These are phyloP conservation scores for Eretmochelys imbricata DNA, from an alignment of 2,113 vertebrate genomes.

Conservation along the genomic window DNA sequence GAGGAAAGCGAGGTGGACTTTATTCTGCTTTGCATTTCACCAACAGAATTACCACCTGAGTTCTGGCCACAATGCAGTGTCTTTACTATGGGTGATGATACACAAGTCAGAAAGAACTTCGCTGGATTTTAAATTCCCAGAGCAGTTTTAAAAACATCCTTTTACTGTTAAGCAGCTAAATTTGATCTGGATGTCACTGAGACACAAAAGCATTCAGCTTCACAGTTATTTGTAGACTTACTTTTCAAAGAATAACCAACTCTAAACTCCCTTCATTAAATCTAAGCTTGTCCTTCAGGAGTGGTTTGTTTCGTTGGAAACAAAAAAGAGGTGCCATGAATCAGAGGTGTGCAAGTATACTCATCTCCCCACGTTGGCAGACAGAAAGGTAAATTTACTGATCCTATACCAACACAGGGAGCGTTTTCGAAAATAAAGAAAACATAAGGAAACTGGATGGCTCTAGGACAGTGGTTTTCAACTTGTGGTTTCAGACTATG, in stretches of 20 bases:
- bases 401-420: background rate
- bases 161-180: background rate
- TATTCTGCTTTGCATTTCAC: background rate
- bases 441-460: background rate
- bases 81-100: slow-evolving; percentile 19
- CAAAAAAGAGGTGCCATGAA: fast-evolving
- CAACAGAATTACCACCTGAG: background rate
- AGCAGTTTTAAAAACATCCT: background rate
- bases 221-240: slow-evolving; percentile 37
- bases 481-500: too few species aligned
- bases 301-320: background rate
- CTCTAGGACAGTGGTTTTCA: too few species aligned
- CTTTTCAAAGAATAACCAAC: slow-evolving; percentile 54
- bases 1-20: background rate
- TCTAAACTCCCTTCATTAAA: slow-evolving; percentile 37
- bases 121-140: slow-evolving; percentile 34
- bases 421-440: fast-evolving
- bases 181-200: slow-evolving; percentile 26
- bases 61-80: fast-evolving
- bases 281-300: background rate
- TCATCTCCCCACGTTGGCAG: background rate
- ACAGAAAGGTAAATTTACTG: fast-evolving
- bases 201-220: slow-evolving; percentile 40
- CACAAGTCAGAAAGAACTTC: background rate
- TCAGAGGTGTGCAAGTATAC: fast-evolving